Evolutionary conservation across 2,797 vertebrate species (phyloP).

Genomic region (Pseudomugil tenellus): DNA sequence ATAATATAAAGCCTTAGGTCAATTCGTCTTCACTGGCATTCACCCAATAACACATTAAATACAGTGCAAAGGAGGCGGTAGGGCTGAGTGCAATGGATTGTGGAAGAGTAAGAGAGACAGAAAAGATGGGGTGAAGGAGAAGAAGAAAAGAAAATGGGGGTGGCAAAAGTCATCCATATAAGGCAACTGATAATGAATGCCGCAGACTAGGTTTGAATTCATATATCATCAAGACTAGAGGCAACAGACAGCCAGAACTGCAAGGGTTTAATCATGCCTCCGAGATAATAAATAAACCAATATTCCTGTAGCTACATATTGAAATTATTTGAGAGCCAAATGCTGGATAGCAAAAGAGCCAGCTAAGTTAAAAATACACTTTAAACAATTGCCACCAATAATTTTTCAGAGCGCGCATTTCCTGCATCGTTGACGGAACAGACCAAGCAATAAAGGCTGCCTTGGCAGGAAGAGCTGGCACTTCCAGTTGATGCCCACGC

Average conservation of each 20-base stretch:
- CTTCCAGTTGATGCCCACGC: slow-evolving; percentile 32
- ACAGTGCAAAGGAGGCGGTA: slow-evolving; percentile 34
- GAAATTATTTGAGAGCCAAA: slow-evolving; percentile 34
- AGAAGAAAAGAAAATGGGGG: slow-evolving; percentile 1
- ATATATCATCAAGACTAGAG: slow-evolving; percentile 52
- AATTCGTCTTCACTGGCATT: slow-evolving; percentile 73
- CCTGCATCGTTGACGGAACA: slow-evolving; percentile 62
- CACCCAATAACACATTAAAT: slow-evolving; percentile 69
- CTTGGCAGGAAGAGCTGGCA: slow-evolving; percentile 60
- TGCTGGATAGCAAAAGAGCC: slow-evolving; percentile 24
- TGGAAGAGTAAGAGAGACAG: too few relatives aligned
- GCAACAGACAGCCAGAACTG: slow-evolving; percentile 23
- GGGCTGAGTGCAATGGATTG: slow-evolving; percentile 24
- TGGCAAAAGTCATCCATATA: background rate
- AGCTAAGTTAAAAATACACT: slow-evolving; percentile 45
- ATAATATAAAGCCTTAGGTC: slow-evolving; percentile 56
- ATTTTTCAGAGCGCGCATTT: slow-evolving; percentile 58
- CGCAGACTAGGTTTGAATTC: slow-evolving; percentile 31
- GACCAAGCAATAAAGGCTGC: slow-evolving; percentile 49
- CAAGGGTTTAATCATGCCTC: slow-evolving; percentile 49
- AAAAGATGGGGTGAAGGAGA: slow-evolving; percentile 1
- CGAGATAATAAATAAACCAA: slow-evolving; percentile 60
- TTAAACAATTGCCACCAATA: slow-evolving; percentile 37
- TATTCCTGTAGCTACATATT: slow-evolving; percentile 22
- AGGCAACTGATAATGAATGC: slow-evolving; percentile 34